Evolutionary conservation across 2,888 invertebrate genomes (phyloP).

Genomic region (Dryobota labecula): DNA sequence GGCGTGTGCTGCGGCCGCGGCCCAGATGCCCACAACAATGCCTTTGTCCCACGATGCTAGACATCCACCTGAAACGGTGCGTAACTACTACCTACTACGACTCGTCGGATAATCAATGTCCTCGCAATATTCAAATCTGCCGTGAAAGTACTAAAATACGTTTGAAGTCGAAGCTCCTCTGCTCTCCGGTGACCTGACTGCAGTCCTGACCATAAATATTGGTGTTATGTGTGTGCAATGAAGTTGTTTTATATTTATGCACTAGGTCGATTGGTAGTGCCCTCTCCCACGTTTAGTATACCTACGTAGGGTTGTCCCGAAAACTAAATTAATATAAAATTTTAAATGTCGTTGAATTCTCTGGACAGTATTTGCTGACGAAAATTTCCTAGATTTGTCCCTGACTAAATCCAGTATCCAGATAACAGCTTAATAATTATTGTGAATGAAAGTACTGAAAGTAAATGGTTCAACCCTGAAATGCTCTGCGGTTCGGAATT

Average conservation of each 20-base stretch:
- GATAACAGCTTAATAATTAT: not conserved
- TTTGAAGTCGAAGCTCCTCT: constrained; percentile 41
- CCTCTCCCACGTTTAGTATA: constrained; percentile 66
- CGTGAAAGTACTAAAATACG: constrained; percentile 44
- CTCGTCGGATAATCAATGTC: constrained; percentile 16
- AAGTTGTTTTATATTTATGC: constrained; percentile 70
- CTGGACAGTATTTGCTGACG: not conserved
- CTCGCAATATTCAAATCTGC: constrained; percentile 54
- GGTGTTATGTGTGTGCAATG: constrained; percentile 65
- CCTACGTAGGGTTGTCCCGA: constrained; percentile 61
- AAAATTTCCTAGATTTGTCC: not conserved
- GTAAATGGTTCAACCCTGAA: constrained; percentile 12
- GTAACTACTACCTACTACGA: constrained; percentile 19
- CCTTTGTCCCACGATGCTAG: constrained; percentile 66
- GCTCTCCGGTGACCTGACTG: constrained; percentile 62
- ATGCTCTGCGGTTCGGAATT: constrained; percentile 14
- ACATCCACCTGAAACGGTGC: constrained; percentile 60
- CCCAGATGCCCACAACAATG: constrained; percentile 78
- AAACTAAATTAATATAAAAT: constrained; percentile 25
- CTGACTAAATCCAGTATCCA: too few relatives aligned
- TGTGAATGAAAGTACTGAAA: not conserved
- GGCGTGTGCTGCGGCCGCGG: constrained; percentile 82
- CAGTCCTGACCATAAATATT: constrained; percentile 64
- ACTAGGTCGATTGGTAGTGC: constrained; percentile 68
- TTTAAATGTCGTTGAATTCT: not conserved